Conservation (phyloP, 1,140 invertebrate genomes). For the Pogonomyrmex barbatus region DNA sequence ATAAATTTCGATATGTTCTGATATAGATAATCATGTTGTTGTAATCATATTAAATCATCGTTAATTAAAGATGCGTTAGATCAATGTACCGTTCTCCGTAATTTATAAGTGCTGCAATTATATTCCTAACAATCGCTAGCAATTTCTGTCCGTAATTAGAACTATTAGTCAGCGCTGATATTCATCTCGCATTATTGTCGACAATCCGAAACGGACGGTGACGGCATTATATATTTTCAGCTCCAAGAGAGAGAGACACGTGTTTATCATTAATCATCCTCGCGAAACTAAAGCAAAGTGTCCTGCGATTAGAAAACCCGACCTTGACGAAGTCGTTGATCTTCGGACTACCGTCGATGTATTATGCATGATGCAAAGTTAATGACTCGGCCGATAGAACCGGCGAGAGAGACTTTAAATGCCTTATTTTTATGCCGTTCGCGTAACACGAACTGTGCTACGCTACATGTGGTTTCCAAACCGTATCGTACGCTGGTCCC, state of each 20-base stretch:
- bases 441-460: conserved; percentile 16
- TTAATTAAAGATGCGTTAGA: conserved; percentile 25
- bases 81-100: not conserved
- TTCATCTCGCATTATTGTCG: not conserved
- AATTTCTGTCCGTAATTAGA: conserved; percentile 23
- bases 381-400: conserved; percentile 32
- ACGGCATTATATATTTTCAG: not conserved
- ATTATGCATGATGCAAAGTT: conserved; percentile 45
- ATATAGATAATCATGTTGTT: not conserved
- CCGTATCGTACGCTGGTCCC: not conserved
- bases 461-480: not conserved
- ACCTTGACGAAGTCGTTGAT: conserved; percentile 43
- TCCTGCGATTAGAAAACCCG: conserved; percentile 1
- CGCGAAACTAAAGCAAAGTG: conserved; percentile 8
- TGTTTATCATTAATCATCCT: not conserved
- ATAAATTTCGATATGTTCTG: not conserved
- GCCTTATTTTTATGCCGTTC: conserved; percentile 7
- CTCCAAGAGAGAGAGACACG: not conserved
- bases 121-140: conserved; percentile 18
- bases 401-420: conserved; percentile 33
- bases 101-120: conserved; percentile 15
- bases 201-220: not conserved
- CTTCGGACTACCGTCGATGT: conserved; percentile 26
- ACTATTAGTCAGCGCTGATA: not conserved
- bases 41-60: not conserved